Evolutionary conservation across 2,113 vertebrate genomes (phyloP), one percentile per base, ranked within the genome.

Genomic region (Vicugna pacos): DNA sequence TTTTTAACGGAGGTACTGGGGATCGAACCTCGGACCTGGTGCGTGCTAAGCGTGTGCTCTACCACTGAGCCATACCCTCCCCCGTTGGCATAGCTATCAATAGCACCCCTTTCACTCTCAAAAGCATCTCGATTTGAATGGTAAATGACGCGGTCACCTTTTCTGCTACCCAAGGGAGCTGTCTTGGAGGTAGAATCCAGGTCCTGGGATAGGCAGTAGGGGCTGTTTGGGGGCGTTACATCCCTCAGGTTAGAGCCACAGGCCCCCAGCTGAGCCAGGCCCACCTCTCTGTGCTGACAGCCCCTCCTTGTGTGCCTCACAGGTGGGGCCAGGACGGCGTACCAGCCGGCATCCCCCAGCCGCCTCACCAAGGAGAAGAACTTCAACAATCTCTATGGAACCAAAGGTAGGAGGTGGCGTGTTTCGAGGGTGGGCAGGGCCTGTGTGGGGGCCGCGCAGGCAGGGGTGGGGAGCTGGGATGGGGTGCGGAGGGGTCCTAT

Each of bases 321-420:
- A 98, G 98, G 14, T 30, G 97, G 97, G 35, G 93, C 82, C 56
- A 96, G 97, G 28, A 96, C 97, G 1, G 97, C 97, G 0, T 98
- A 93, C 85, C 98, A 97, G 91, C 92, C 97, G 0, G 94, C 77
- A 0, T 97, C 97, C 9, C 95, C 98, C 1, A 32, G 77, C 82
- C 98, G 98, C 54, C 92, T 97, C 75, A 83, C 98, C 92, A 97
- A 97, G 83, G 98, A 98, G 20, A 94, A 98, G 97, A 95, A 97
- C 58, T 96, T 98, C 89, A 98, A 92, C 82, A 98, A 98, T 30
- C 94, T 98, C 19, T 98, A 97, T 0, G 97, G 97, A 67, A 97
- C 97, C 91, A 98, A 98, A 97, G 98, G 98, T 98, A 95, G 50
- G 69, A 42, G 38, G 38, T 42, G 38, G 38, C 38, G 4, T 42